Evolutionary conservation across 1,140 invertebrate species (phyloP), one percentile per base, ranked within the genome.

Genomic region (Cheumatopsyche charites): DNA sequence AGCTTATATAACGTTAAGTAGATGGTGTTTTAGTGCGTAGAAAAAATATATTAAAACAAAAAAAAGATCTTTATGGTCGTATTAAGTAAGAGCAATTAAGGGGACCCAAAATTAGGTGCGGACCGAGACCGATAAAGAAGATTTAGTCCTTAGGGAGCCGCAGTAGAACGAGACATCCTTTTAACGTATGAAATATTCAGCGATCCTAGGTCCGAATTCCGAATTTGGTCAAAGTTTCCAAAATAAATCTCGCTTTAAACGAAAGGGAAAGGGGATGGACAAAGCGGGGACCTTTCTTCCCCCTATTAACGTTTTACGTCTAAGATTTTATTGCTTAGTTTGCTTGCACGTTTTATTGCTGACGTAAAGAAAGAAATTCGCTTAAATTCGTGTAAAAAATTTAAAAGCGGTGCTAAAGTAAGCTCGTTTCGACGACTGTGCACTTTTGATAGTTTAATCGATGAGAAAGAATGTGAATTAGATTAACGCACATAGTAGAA

Each of bases 321-420:
- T 58, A 17, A 19, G 21, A 47, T 66, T 74, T 71, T 74, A 74
- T 74, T 71, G 29, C 47, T 65, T 69, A 62, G 23, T 73, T 67
- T 62, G 69, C 26, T 74, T 74, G 70, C 71, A 70, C 63, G 11
- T 74, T 74, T 74, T 74, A 74, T 74, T 67, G 73, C 43, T 25
- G 55, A 58, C 66, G 69, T 74, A 74, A 74, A 74, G 58, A 36
- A 49, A 13, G 73, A 71, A 36, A 74, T 71, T 74, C 70, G 71
- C 71, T 74, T 74, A 62, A 74, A 74, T 72, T 72, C 65, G 42
- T 69, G 70, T 74, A 67, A 67, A 74, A 47, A 74, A 74, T 71
- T 74, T 71, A 74, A 62, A 19, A 26, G 47, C 58, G 63, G 21
- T 42, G 49, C 17, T 43, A 36, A 36, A 36, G 9, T 36, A 36